Evolutionary conservation across 1,140 invertebrate genomes (phyloP), one percentile per base, ranked within the genome.

Genomic region (Euwallacea similis): DNA sequence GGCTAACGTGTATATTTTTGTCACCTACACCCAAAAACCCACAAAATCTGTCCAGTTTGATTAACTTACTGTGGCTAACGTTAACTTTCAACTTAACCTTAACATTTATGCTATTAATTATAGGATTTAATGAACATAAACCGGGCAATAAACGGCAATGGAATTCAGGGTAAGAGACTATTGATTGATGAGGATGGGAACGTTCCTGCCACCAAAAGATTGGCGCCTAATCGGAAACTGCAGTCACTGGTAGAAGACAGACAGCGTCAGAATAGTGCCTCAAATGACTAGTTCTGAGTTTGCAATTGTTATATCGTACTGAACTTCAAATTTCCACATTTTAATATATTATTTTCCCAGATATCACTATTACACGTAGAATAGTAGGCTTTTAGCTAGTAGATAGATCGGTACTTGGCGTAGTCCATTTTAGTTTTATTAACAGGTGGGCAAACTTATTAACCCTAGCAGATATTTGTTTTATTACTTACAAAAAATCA

Each of bases 111-210:
- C 42, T 55, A 55, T 75, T 76, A 50, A 55, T 75, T 76, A 50
- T 47, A 81, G 79, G 81, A 83, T 73, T 66, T 83, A 41, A 76
- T 80, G 66, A 76, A 80, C 71, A 81, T 83, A 8, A 82, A 81
- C 73, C 76, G 78, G 72, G 76, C 77, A 21, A 80, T 82, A 15
- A 80, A 76, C 56, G 78, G 72, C 59, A 79, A 76, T 63, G 70
- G 72, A 44, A 72, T 76, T 7, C 67, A 69, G 11, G 76, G 76
- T 6, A 81, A 81, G 75, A 73, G 80, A 44, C 69, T 80, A 44
- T 62, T 80, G n/a, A 73, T 70, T 41, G 79, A 80, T 53, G 76
- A 73, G 9, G 76, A 76, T 46, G 69, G 64, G 13, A 71, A 64
- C 15, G 68, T 72, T 13, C 75, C 77, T 8, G 71, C 66, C 10